Evolutionary conservation across 2,113 vertebrate genomes (phyloP).

Genomic region (Malurus elegans): DNA sequence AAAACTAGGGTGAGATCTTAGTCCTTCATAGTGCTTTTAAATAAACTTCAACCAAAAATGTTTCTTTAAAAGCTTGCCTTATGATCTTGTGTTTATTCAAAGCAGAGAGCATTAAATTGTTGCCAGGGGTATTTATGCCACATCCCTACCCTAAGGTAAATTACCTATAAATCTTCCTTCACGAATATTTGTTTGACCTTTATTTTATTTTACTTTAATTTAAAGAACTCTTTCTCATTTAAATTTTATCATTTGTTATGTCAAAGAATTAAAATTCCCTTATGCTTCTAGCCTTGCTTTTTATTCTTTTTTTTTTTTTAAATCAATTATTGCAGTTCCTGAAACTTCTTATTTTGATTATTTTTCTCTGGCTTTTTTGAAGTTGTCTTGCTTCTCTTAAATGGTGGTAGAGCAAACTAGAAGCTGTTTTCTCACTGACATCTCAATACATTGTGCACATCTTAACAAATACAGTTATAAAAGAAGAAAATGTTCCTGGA

Average conservation of each 20-base stretch:
- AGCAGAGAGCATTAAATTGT: neutral
- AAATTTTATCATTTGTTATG: neutral
- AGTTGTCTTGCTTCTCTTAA: neutral
- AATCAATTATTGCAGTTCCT: neutral
- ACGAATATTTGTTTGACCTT: neutral
- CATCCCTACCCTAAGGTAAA: neutral
- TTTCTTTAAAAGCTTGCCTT: neutral
- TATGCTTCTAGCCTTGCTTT: neutral
- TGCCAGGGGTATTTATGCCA: neutral
- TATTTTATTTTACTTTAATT: neutral
- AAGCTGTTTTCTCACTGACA: neutral
- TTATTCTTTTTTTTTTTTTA: too few species aligned
- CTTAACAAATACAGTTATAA: neutral
- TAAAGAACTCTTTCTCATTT: neutral
- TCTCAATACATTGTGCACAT: neutral
- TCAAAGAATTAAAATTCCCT: neutral
- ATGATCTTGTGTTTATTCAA: neutral
- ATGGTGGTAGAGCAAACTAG: neutral
- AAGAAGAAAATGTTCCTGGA: neutral
- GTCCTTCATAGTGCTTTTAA: neutral
- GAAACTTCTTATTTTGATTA: neutral
- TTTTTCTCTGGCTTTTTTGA: neutral
- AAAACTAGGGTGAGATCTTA: neutral
- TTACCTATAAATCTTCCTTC: neutral
- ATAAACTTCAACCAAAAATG: neutral